A percentile compares a stretch with the other conserved stretches of the same genome.
Conservation (phyloP, 2,113 vertebrate species). For the Actinemys pallida region DNA sequence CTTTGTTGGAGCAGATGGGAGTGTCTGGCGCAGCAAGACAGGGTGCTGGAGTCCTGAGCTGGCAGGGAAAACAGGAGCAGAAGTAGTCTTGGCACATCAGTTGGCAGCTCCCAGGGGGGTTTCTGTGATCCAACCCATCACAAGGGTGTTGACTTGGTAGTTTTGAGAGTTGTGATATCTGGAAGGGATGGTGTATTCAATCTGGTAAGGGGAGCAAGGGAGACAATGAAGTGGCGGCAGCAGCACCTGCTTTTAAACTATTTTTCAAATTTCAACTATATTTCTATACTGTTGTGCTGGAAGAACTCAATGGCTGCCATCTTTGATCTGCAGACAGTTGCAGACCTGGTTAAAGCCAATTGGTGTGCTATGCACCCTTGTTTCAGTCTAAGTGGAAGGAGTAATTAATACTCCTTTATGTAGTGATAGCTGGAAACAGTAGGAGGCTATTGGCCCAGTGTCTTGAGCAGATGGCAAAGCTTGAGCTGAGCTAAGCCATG, state of each 20-base stretch:
- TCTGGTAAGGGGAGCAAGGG: no score
- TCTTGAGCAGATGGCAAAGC: background rate
- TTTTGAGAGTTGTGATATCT: no score
- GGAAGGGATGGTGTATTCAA: no score
- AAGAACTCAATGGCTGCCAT: background rate
- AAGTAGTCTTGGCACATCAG: no score
- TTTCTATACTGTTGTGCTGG: background rate
- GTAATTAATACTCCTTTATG: background rate
- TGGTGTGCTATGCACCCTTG: background rate
- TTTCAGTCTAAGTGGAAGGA: background rate
- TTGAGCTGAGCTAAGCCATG: background rate
- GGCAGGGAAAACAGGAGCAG: no score
- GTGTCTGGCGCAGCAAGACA: no score
- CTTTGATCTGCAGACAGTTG: background rate
- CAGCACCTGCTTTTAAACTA: background rate
- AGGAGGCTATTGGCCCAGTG: background rate
- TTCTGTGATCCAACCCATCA: no score
- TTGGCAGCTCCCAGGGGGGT: no score
- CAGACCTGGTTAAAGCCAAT: background rate
- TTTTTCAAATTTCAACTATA: background rate
- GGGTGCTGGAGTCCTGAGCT: no score
- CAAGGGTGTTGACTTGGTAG: no score
- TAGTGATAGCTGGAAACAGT: rapidly evolving
- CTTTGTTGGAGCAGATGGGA: no score
- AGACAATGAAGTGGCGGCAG: background rate